phyloP scores from a whole-genome alignment of 2,113 vertebrate genomes.

The Pterocles gutturalis region DNA sequence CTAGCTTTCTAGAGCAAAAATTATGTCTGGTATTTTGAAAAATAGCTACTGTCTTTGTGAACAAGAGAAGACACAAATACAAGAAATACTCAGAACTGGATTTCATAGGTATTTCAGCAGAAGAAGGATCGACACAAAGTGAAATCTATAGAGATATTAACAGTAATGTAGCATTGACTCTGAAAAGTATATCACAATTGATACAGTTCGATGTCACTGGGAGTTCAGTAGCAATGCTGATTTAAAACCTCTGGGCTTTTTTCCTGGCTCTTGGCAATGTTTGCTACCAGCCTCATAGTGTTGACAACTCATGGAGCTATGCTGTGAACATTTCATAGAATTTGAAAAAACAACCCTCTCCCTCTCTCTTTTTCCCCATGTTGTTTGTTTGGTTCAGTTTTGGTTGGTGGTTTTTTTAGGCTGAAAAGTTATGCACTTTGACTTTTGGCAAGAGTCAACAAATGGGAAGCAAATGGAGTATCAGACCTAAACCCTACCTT shows the following conservation, averaged over 20 bases:
- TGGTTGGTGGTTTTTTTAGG: background rate
- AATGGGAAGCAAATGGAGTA: background rate
- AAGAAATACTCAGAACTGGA: background rate
- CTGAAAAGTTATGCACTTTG: background rate
- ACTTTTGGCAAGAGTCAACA: background rate
- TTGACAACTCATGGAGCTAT: slow-evolving; percentile 27
- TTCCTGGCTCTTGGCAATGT: slow-evolving; percentile 10
- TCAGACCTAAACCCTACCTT: background rate
- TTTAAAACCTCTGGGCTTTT: slow-evolving; percentile 5
- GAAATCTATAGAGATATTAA: background rate
- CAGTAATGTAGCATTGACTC: background rate
- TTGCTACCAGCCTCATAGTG: background rate
- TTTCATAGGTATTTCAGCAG: background rate
- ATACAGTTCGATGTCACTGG: background rate
- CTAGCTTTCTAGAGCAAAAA: slow-evolving; percentile 22
- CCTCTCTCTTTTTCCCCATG: background rate
- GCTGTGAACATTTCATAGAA: slow-evolving; percentile 1
- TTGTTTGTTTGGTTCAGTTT: too few relatives aligned
- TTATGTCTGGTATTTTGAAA: slow-evolving; percentile 6
- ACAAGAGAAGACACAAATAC: background rate
- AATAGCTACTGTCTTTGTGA: background rate
- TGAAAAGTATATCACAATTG: background rate
- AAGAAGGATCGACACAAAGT: background rate
- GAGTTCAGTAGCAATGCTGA: background rate
- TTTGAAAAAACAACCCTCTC: background rate